Evolutionary conservation across 2,888 invertebrate genomes (phyloP).

Genomic region (Mayetiola destructor): DNA sequence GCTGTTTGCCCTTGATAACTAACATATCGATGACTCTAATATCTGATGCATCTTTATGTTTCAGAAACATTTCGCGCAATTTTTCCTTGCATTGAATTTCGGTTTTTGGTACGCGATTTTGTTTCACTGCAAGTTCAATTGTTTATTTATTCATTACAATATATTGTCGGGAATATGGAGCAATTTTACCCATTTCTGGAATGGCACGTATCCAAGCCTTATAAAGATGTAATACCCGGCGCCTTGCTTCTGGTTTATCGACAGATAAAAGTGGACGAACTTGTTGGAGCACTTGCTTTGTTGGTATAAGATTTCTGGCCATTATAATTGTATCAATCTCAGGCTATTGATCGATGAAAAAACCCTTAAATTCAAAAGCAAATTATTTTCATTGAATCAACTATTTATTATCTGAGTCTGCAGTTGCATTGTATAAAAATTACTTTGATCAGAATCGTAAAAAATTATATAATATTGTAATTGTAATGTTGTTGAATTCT

Average conservation of each 20-base stretch:
- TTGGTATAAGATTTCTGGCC: too few relatives aligned
- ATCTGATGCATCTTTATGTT: conserved; percentile 65
- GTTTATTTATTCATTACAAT: too few relatives aligned
- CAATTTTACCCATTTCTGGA: conserved; percentile 75
- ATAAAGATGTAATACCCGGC: conserved; percentile 73
- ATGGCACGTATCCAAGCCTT: conserved; percentile 90
- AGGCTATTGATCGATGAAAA: too few relatives aligned
- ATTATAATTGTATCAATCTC: too few relatives aligned
- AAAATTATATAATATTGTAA: too few relatives aligned
- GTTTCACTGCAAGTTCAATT: conserved; percentile 60
- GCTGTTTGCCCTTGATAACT: conserved; percentile 92
- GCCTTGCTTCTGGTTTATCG: conserved; percentile 59
- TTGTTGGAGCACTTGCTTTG: conserved; percentile 42
- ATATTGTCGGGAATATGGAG: conserved; percentile 26
- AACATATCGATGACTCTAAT: conserved; percentile 82
- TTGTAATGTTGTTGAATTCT: too few relatives aligned
- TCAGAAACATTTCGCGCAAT: conserved; percentile 62
- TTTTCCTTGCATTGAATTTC: conserved; percentile 53
- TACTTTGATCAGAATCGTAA: too few relatives aligned
- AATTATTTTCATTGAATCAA: too few relatives aligned
- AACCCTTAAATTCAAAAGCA: too few relatives aligned
- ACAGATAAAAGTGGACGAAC: conserved; percentile 78
- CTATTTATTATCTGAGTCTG: too few relatives aligned
- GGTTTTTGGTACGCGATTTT: conserved; percentile 68
- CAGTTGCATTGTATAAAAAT: too few relatives aligned